Conservation (phyloP, 2,113 vertebrate genomes). For the Trogon melanurus region DNA sequence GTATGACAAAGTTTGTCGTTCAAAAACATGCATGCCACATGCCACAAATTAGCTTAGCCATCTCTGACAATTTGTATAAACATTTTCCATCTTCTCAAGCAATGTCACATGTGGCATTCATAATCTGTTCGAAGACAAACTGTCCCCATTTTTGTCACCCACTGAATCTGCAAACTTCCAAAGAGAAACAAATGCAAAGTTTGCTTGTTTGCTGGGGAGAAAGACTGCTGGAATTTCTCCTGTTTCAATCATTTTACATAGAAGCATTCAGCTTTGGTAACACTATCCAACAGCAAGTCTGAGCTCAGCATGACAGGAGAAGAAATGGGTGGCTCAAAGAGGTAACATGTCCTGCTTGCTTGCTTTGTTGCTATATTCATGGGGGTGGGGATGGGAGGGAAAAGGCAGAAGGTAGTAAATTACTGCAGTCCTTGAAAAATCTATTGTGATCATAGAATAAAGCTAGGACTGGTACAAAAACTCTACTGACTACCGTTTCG, state of each 20-base stretch:
- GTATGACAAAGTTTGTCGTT: constrained; percentile 40
- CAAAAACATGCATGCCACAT: constrained; percentile 12
- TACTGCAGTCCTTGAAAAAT: not conserved
- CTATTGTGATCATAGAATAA: not conserved
- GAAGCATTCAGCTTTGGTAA: not conserved
- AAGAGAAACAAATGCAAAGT: not conserved
- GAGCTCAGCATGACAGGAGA: not conserved
- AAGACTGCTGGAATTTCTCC: constrained; percentile 14
- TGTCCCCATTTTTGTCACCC: constrained; percentile 56
- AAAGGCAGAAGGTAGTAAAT: not conserved
- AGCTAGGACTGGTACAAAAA: not conserved
- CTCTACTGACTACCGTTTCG: not conserved
- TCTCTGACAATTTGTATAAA: constrained; percentile 52
- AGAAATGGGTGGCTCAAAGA: not conserved
- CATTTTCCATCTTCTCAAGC: constrained; percentile 48
- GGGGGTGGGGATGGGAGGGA: not conserved
- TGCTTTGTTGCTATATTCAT: not conserved
- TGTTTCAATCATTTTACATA: constrained; percentile 14
- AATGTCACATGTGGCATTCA: constrained; percentile 48
- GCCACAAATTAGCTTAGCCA: not conserved
- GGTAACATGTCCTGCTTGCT: not conserved
- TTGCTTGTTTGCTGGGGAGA: not conserved
- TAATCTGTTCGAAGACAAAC: constrained; percentile 66
- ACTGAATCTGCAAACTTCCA: constrained; percentile 58
- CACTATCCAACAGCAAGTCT: not conserved